Base-by-base conservation (phyloP, 2,113 vertebrate genomes). In the Cyprinus carpio region DNA sequence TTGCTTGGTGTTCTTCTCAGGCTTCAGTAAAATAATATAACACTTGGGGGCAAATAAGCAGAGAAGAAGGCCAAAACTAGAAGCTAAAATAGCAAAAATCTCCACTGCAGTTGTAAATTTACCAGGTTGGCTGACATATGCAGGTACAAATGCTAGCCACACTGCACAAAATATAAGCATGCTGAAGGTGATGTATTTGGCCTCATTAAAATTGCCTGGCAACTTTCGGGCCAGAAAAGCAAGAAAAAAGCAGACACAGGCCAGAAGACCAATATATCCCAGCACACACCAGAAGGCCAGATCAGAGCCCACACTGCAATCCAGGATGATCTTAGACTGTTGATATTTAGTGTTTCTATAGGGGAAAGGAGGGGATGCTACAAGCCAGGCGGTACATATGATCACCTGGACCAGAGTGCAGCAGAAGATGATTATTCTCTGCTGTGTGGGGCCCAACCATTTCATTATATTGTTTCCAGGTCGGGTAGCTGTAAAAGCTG, bases 171-270 rank as follows among this genome's bases (percentile, higher is more conserved):
- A 90, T 49, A 90, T 92, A 67, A 91, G 67, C 88, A 90, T 90
- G 75, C 91, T 91, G 75, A 91, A 91, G 29, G 90, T 91, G 64
- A 91, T 91, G 49, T n/a, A n/a, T n/a, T n/a, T n/a, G n/a, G n/a
- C n/a, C n/a, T n/a, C n/a, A n/a, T n/a, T n/a, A n/a, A n/a, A n/a
- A n/a, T n/a, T n/a, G n/a, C n/a, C n/a, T n/a, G n/a, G n/a, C n/a
- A n/a, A n/a, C n/a, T n/a, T n/a, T n/a, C n/a, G n/a, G n/a, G 89
- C 89, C 23, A 90, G 29, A 60, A 91, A 90, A 16, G 90, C 90
- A 58, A 91, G 71, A n/a, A 71, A 89, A n/a, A 91, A 91, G 25
- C 90, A 90, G 67, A 90, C 37, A 40, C 31, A 72, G 20, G 89
- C 56, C 90, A 65, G n/a, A 13, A 91, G 49, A 0, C 90, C 87